Conservation (phyloP, 2,888 invertebrate genomes). For the Cerceris ruficornis region DNA sequence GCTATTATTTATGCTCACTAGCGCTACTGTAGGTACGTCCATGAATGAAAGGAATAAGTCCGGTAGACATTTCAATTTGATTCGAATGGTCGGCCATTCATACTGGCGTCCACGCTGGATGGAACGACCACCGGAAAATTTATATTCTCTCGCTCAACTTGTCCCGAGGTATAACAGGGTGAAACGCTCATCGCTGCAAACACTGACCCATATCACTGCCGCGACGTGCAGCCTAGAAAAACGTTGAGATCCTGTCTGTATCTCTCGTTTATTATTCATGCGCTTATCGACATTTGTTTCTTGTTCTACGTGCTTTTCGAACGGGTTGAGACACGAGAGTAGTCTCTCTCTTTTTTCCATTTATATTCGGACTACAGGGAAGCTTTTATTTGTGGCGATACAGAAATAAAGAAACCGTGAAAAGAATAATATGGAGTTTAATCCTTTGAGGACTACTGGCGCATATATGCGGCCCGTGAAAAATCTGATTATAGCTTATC, state of each 20-base stretch:
- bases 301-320: slow-evolving; percentile 12
- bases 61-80: slow-evolving; percentile 62
- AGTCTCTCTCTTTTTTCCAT: neutral
- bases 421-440: too few relatives aligned
- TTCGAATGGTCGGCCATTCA: slow-evolving; percentile 36
- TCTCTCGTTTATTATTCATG: slow-evolving; percentile 44
- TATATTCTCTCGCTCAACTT: slow-evolving; percentile 43
- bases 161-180: slow-evolving; percentile 34
- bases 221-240: slow-evolving; percentile 19
- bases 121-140: slow-evolving; percentile 38
- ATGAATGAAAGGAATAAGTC: slow-evolving; percentile 53
- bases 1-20: slow-evolving; percentile 57
- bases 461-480: too few relatives aligned
- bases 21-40: slow-evolving; percentile 37
- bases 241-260: slow-evolving; percentile 20
- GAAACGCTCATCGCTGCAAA: slow-evolving; percentile 30
- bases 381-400: too few relatives aligned
- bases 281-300: slow-evolving; percentile 16
- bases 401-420: too few relatives aligned
- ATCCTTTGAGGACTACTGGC: too few relatives aligned
- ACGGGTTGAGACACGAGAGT: too few relatives aligned
- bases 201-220: slow-evolving; percentile 49
- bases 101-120: slow-evolving; percentile 15
- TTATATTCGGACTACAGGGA: too few relatives aligned
- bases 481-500: too few relatives aligned